Evolutionary conservation across 1,140 invertebrate genomes (phyloP).

Genomic region (Eumeta japonica): DNA sequence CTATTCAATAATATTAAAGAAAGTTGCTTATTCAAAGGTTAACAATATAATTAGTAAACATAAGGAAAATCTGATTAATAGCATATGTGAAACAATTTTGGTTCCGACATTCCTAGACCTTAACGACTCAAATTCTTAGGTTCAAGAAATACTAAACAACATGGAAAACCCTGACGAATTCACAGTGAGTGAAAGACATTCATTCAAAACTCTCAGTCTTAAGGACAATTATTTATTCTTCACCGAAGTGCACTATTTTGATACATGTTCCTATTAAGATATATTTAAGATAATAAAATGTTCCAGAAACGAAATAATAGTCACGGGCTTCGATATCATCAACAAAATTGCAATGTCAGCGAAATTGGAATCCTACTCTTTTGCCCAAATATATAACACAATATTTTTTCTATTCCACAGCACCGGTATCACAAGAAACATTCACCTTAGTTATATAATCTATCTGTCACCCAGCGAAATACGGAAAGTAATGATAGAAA

Average conservation of each 20-base stretch:
- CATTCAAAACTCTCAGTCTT: too few species aligned
- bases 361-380: conserved; percentile 13
- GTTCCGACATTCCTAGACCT: conserved; percentile 19
- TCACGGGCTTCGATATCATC: too few species aligned
- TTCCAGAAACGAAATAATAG: background rate
- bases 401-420: conserved; percentile 11
- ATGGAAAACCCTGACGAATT: too few species aligned
- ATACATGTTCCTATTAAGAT: conserved; percentile 8
- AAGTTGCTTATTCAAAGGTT: conserved; percentile 7
- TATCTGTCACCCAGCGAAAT: conserved; percentile 13
- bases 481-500: conserved; percentile 12
- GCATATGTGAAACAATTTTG: conserved; percentile 10
- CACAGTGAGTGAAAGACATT: too few species aligned
- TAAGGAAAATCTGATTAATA: conserved; percentile 11
- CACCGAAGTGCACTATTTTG: conserved; percentile 14
- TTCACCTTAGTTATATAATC: conserved; percentile 11
- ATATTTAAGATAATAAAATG: conserved; percentile 9
- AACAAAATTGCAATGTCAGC: too few species aligned
- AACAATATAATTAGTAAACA: conserved; percentile 13
- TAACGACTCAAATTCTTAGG: conserved; percentile 16
- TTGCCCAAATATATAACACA: conserved; percentile 14
- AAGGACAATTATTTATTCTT: conserved; percentile 13
- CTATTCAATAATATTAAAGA: too few species aligned
- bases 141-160: conserved; percentile 8
- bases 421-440: conserved; percentile 9